phyloP scores from a whole-genome alignment of 2,797 vertebrate species.

The Micropoecilia bifurca region DNA sequence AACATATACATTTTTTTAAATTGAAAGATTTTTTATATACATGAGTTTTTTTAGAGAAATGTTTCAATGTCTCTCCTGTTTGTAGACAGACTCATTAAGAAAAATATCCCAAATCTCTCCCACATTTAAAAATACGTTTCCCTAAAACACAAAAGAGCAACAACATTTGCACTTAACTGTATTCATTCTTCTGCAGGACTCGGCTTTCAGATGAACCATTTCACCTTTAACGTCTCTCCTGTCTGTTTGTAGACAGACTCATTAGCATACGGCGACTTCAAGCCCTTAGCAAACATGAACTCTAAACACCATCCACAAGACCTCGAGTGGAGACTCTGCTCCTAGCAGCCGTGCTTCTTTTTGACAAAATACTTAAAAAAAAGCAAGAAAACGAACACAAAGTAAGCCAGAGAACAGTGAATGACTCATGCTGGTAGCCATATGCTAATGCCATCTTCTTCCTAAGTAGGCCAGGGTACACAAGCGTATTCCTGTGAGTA shows the following conservation, averaged over 20 bases:
- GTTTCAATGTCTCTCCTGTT: neutral
- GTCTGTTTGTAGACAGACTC: slow-evolving; percentile 17
- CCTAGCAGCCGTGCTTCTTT: slow-evolving; percentile 22
- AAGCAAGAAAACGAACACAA: slow-evolving; percentile 33
- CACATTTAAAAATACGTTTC: neutral
- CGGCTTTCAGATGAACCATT: neutral
- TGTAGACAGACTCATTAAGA: neutral
- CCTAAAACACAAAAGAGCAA: neutral
- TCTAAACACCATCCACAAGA: slow-evolving; percentile 17
- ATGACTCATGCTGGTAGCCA: slow-evolving; percentile 26
- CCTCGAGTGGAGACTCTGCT: slow-evolving; percentile 28
- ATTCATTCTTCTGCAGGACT: neutral
- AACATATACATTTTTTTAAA: neutral
- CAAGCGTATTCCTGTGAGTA: slow-evolving; percentile 6
- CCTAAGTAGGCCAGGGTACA: slow-evolving; percentile 8
- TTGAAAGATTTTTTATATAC: neutral
- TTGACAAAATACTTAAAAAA: slow-evolving; percentile 28
- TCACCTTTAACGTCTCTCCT: neutral
- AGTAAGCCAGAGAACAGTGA: slow-evolving; percentile 45
- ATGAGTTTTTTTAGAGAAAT: neutral
- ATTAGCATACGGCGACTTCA: slow-evolving; percentile 35
- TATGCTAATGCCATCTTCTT: slow-evolving; percentile 47
- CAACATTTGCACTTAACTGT: neutral
- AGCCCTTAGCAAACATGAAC: slow-evolving; percentile 13
- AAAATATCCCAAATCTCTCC: neutral